phyloP scores from a whole-genome alignment of 2,888 invertebrate genomes.

The Dryobotodes eremita region DNA sequence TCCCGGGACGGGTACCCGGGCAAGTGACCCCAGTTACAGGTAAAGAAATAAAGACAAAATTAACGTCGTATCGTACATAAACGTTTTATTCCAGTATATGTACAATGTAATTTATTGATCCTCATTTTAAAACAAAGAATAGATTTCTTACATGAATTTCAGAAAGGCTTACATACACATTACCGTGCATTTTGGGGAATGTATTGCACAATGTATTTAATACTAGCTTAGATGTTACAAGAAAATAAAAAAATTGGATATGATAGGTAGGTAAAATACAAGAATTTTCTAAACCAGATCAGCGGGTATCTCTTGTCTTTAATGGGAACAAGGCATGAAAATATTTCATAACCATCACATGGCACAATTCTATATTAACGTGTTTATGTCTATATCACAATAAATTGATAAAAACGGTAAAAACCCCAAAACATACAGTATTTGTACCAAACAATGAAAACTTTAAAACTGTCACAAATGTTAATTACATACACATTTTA shows the following conservation, averaged over 20 bases:
- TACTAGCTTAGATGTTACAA: constrained; percentile 40
- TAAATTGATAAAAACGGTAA: constrained; percentile 73
- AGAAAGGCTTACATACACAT: constrained; percentile 64
- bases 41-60: constrained; percentile 27
- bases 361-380: constrained; percentile 72
- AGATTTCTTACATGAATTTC: constrained; percentile 55
- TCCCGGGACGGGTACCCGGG: no score
- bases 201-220: constrained; percentile 77
- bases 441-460: constrained; percentile 77
- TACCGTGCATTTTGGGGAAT: constrained; percentile 82
- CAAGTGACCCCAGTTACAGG: no score
- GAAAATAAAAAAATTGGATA: constrained; percentile 24
- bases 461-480: constrained; percentile 72
- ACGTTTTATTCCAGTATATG: constrained; percentile 66
- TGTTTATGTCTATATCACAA: constrained; percentile 69
- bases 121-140: constrained; percentile 59
- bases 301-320: constrained; percentile 32
- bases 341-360: constrained; percentile 67
- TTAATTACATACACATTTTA: constrained; percentile 75
- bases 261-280: constrained; percentile 3
- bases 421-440: constrained; percentile 79
- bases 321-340: constrained; percentile 27
- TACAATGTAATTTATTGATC: constrained; percentile 64
- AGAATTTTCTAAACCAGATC: constrained; percentile 53
- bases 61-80: constrained; percentile 58